Base-by-base conservation (phyloP, 2,113 vertebrate genomes). In the Colaptes auratus region DNA sequence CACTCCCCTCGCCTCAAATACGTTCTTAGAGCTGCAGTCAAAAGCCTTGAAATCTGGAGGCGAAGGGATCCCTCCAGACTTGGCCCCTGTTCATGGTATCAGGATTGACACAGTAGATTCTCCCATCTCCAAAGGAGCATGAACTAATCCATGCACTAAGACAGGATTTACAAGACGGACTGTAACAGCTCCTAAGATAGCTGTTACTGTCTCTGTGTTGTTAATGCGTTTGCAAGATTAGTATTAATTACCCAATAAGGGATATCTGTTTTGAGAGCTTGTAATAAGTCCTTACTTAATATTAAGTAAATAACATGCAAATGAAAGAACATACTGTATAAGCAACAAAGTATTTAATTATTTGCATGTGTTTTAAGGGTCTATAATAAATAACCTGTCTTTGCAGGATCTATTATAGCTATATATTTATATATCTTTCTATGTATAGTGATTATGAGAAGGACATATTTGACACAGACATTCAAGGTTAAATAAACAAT, bases 221-320 rank as follows among this genome's bases (percentile, higher is more conserved):
- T 93, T 95, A 94, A 95, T 95, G 88, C 82, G 88, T 92, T 96
- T 96, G 94, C 82, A 86, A 95, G 95, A 94, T 97, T 93, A 91
- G 92, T 94, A 95, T 96, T 96, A 96, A 96, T 87, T 96, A 94
- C 70, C 78, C 88, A 93, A 82, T 89, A 84, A 89, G 92, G 90
- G 75, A 94, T 77, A 87, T 90, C 71, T 96, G 58, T 89, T 86
- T 77, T 78, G 95, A 86, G 85, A 91, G 90, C 73, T 71, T 64
- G 73, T 70, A 93, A 74, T 88, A 93, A 88, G 79, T 63, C 82
- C 48, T 74, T 93, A 67, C 81, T 95, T 96, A 91, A 80, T 88
- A 95, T 70, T 78, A 72, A 50, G 60, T 82, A 95, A 91, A 93
- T 86, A 63, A 70, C 42, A 91, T 60, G 66, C 61, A 85, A 86